A percentile compares a stretch with the other conserved stretches of the same genome.
Conservation (phyloP, 2,113 vertebrate genomes). For the Agapornis roseicollis region DNA sequence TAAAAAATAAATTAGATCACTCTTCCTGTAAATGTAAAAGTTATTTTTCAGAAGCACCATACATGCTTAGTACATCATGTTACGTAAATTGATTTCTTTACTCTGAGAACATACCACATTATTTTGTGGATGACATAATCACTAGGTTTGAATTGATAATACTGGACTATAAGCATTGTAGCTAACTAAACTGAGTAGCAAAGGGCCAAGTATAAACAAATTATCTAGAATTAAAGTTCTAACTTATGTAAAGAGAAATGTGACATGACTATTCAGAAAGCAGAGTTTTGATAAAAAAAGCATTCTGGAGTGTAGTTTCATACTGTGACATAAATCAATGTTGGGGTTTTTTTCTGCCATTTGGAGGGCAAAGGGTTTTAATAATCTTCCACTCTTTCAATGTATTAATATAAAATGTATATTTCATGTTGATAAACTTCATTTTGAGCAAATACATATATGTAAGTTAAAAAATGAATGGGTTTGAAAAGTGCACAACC, state of each 20-base stretch:
- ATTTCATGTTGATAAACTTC: background rate
- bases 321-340: background rate
- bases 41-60: background rate
- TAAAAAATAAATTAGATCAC: background rate
- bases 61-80: background rate
- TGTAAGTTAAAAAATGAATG: background rate
- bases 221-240: background rate
- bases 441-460: background rate
- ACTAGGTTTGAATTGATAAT: slow-evolving; percentile 20
- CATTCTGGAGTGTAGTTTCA: background rate
- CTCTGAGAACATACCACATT: background rate
- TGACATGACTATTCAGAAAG: background rate
- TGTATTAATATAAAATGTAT: background rate
- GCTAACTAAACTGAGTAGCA: slow-evolving; percentile 25
- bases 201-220: background rate
- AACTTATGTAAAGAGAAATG: background rate
- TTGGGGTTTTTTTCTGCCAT: background rate
- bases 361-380: background rate
- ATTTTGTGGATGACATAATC: slow-evolving; percentile 39
- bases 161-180: slow-evolving; percentile 19
- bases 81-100: slow-evolving; percentile 2
- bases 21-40: background rate
- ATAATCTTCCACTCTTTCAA: background rate
- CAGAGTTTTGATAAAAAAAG: background rate
- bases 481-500: background rate